A percentile compares a stretch with the other conserved stretches of the same genome.
phyloP scores from a whole-genome alignment of 1,140 invertebrate species.

The Maconellicoccus hirsutus region DNA sequence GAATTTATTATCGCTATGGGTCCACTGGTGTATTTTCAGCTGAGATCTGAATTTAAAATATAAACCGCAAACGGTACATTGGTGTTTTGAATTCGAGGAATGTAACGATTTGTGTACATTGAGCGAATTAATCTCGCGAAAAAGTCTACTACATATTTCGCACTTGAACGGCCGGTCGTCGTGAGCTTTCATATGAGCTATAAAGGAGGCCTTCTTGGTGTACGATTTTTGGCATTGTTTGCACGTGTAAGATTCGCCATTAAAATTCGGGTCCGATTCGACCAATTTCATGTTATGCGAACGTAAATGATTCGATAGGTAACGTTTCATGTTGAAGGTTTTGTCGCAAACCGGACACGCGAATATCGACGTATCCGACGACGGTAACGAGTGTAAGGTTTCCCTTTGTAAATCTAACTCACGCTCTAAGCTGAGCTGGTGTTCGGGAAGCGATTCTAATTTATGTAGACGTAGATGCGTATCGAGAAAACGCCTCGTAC shows the following conservation, averaged over 20 bases:
- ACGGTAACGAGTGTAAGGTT: background rate
- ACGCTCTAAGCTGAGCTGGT: background rate
- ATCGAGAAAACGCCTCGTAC: background rate
- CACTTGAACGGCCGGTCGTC: background rate
- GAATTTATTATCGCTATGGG: conserved; percentile 4
- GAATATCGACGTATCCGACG: background rate
- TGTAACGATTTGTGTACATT: background rate
- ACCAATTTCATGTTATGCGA: background rate
- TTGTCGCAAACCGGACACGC: background rate
- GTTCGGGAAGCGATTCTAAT: background rate
- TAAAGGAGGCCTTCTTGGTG: background rate
- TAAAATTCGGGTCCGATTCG: background rate
- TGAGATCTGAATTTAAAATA: background rate
- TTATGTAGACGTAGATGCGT: background rate
- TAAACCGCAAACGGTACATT: background rate
- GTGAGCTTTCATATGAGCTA: background rate
- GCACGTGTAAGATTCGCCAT: background rate
- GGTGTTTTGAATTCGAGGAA: conserved; percentile 3
- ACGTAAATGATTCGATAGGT: background rate
- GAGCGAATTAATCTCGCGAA: background rate
- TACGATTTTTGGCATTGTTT: background rate
- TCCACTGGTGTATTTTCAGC: background rate
- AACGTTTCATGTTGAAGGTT: background rate
- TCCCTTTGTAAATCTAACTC: background rate
- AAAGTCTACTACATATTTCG: background rate